Base-by-base conservation (phyloP, 2,113 vertebrate species). In the Brachyistius frenatus region DNA sequence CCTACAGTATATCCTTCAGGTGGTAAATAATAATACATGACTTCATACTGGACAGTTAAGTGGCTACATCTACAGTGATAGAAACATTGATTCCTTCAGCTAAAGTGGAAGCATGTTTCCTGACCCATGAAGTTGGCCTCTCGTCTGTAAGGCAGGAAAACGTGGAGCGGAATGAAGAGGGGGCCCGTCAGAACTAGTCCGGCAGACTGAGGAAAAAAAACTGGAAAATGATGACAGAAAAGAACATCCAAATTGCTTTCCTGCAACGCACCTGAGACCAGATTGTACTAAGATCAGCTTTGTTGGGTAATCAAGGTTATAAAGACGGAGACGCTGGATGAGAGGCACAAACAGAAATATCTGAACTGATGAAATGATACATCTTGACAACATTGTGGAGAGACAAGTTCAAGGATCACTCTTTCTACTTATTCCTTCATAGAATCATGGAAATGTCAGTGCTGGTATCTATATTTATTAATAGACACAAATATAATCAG, bases 71-170 rank as follows among this genome's bases (percentile, higher is more conserved):
- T 54, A 30, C 16, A 66, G 31, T 13, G 15, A 63, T 35, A 30
- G 75, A 56, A 57, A 61, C 66, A 64, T 31, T 57, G 44, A 80
- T 66, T 73, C 10, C 23, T 57, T 67, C 9, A 30, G 5, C 80
- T 52, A 14, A 79, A 73, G 73, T 23, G 44, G 23, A 73, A 39
- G n/a, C 53, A 44, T 47, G 41, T 52, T 46, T 55, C 23, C 63
- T 76, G 75, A 65, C 33, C 57, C 37, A 31, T 6, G 3, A 78
- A 14, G 36, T 56, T 31, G 10, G 33, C 66, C 7, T 35, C 33
- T 84, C 39, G 58, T 70, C 50, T 53, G 35, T 23, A 36, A 47
- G 4, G 2, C 7, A 41, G 15, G n/a, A 14, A 64, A 50, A 62
- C 11, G 15, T 33, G 10, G 31, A 74, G 54, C 31, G 39, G 62